Percentiles rank a stretch among this genome's conserved stretches.
Conservation (phyloP, 2,797 vertebrate species). For the Lindbergichthys nudifrons region DNA sequence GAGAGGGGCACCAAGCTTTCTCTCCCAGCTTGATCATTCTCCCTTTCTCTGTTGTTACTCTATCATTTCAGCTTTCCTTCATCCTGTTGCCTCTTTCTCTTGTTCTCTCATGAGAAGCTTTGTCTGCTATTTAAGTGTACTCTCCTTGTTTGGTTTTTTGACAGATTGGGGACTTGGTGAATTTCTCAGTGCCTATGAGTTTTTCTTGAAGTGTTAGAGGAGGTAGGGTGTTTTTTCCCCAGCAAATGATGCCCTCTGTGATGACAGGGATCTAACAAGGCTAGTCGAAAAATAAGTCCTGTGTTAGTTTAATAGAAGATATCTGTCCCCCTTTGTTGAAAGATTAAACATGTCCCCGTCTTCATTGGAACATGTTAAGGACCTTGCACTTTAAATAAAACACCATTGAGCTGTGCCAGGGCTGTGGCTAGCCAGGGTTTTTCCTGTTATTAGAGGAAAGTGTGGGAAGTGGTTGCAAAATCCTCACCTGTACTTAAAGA, state of each 20-base stretch:
- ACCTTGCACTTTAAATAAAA: conserved; percentile 9
- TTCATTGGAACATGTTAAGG: conserved; percentile 8
- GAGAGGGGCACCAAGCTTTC: conserved; percentile 70
- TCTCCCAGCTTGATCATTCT: conserved; percentile 62
- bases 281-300: conserved; percentile 11
- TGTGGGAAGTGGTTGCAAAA: conserved; percentile 15
- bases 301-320: conserved; percentile 23
- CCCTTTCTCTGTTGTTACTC: conserved; percentile 54
- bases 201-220: conserved; percentile 44
- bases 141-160: conserved; percentile 57
- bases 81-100: conserved; percentile 57
- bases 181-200: conserved; percentile 48
- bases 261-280: conserved; percentile 42
- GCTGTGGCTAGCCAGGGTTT: not conserved
- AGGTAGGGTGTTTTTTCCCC: conserved; percentile 18
- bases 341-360: conserved; percentile 15
- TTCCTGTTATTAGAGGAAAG: conserved; percentile 23
- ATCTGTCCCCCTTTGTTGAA: conserved; percentile 11
- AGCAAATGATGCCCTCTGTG: conserved; percentile 37
- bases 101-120: conserved; percentile 57
- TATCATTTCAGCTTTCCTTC: conserved; percentile 61
- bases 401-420: conserved; percentile 11
- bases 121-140: conserved; percentile 61
- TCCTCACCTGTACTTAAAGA: conserved; percentile 18
- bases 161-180: conserved; percentile 71